Conservation (phyloP, 2,888 invertebrate genomes). For the Pyrocoelia pectoralis region DNA sequence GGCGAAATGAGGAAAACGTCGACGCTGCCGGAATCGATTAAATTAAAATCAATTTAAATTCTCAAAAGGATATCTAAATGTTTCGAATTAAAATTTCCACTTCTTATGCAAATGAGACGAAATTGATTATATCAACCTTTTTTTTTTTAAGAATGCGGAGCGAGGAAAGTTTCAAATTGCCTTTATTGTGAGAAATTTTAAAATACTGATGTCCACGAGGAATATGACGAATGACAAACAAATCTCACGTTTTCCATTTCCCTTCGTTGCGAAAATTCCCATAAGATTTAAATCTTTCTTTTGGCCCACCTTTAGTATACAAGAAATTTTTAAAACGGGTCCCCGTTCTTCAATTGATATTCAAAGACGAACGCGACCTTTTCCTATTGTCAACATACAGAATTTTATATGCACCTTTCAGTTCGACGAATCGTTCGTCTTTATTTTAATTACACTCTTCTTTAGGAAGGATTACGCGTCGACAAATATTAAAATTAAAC, state of each 20-base stretch:
- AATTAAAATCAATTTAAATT: conserved; percentile 6
- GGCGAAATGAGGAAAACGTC: background rate
- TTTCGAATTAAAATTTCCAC: background rate
- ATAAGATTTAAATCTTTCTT: background rate
- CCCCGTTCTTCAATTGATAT: background rate
- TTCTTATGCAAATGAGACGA: background rate
- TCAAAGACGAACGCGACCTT: background rate
- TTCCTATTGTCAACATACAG: background rate
- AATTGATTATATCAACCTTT: background rate
- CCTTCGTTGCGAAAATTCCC: background rate
- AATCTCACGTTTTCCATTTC: conserved; percentile 4
- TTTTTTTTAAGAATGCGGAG: background rate
- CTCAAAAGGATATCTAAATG: background rate
- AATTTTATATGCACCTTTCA: background rate
- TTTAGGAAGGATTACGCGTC: background rate
- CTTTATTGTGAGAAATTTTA: background rate
- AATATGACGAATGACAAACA: conserved; percentile 10
- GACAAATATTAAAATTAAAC: background rate
- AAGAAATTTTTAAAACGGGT: conserved; percentile 4
- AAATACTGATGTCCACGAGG: conserved; percentile 3
- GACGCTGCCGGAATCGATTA: background rate
- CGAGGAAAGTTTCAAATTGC: no score
- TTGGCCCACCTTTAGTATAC: background rate
- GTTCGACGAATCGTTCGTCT: background rate
- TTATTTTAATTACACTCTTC: background rate